Evolutionary conservation across 2,888 invertebrate genomes (phyloP).

Genomic region (Elgonia sp.): DNA sequence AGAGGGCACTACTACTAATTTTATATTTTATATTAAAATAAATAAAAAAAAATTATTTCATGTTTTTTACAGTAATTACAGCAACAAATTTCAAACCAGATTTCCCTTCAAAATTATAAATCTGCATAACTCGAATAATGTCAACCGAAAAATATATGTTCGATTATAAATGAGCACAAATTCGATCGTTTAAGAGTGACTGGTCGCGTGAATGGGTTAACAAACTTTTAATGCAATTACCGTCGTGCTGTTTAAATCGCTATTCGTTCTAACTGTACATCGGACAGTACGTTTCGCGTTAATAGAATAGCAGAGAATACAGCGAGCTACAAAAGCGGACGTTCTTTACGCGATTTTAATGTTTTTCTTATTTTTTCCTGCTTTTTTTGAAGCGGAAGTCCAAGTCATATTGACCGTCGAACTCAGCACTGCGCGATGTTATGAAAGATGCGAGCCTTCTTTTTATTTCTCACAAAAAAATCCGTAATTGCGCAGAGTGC

Average conservation of each 20-base stretch:
- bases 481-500: constrained; percentile 41
- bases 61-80: too few species aligned
- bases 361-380: background rate
- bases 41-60: too few species aligned
- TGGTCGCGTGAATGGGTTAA: constrained; percentile 69
- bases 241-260: constrained; percentile 68
- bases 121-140: too few species aligned
- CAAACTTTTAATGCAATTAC: constrained; percentile 74
- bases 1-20: too few species aligned
- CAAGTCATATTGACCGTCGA: constrained; percentile 57
- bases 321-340: constrained; percentile 56
- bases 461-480: constrained; percentile 52
- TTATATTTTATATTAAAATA: too few species aligned
- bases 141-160: too few species aligned
- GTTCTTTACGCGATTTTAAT: constrained; percentile 55
- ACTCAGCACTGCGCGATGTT: constrained; percentile 38
- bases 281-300: constrained; percentile 70
- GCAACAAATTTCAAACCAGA: too few species aligned
- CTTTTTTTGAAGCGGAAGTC: constrained; percentile 15
- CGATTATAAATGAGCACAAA: background rate
- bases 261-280: constrained; percentile 74
- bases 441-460: constrained; percentile 53
- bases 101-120: too few species aligned
- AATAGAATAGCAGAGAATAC: constrained; percentile 62
- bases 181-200: constrained; percentile 28